Conservation (phyloP, 2,797 vertebrate genomes). For the Coendou prehensilis region DNA sequence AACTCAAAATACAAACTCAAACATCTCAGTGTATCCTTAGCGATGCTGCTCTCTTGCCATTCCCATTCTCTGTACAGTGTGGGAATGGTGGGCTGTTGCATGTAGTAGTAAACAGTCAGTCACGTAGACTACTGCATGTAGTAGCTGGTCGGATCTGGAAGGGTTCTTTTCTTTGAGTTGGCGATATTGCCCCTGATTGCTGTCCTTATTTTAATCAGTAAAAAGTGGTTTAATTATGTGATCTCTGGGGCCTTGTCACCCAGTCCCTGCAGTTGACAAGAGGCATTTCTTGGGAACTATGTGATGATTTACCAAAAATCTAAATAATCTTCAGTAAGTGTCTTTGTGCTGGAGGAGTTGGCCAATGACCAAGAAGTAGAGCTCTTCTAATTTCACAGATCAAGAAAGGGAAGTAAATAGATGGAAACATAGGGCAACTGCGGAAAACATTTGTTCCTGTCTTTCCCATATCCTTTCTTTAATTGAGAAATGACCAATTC, state of each 20-base stretch:
- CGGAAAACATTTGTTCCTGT: not conserved
- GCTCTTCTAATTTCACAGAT: not conserved
- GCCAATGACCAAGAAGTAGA: not conserved
- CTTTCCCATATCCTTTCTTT: not conserved
- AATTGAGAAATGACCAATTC: not conserved
- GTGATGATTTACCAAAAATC: slow-evolving; percentile 11
- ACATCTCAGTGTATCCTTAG: not conserved
- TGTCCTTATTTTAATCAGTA: not conserved
- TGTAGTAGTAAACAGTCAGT: accelerated
- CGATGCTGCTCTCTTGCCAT: accelerated
- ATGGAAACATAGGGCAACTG: not conserved
- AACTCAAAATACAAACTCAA: not conserved
- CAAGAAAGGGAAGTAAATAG: not conserved
- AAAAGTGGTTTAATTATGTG: not conserved
- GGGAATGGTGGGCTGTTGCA: accelerated
- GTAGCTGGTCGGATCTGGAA: not conserved
- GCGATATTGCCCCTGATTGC: not conserved
- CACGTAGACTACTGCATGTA: accelerated
- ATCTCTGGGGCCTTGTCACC: not conserved
- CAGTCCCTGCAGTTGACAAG: not conserved
- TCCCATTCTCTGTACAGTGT: accelerated
- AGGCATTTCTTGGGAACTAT: slow-evolving; percentile 31
- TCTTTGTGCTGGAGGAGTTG: not conserved
- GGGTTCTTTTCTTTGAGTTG: not conserved
- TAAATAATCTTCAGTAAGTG: not conserved